Conservation (phyloP, 2,888 invertebrate species). For the Temnothorax rugatulus region DNA sequence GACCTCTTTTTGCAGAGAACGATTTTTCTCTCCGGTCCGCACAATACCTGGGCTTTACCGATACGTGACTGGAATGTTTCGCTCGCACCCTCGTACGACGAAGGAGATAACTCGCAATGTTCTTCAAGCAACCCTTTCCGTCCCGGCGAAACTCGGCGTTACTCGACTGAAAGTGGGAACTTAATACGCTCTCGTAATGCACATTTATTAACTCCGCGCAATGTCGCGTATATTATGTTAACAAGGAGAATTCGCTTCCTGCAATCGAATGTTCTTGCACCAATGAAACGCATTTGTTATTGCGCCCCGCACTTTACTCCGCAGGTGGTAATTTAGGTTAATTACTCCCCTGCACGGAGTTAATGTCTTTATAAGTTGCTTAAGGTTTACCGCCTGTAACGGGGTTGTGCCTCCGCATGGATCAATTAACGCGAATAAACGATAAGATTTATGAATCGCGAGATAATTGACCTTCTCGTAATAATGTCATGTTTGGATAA, state of each 20-base stretch:
- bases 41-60: slow-evolving; percentile 17
- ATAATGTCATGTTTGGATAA: neutral
- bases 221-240: slow-evolving; percentile 28
- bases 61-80: slow-evolving; percentile 54
- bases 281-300: slow-evolving; percentile 1
- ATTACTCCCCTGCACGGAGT: slow-evolving; percentile 54
- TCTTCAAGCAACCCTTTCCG: slow-evolving; percentile 23
- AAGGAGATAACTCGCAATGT: slow-evolving; percentile 29
- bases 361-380: slow-evolving; percentile 40
- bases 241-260: slow-evolving; percentile 9
- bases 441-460: neutral
- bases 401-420: neutral
- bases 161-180: slow-evolving; percentile 3
- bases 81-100: slow-evolving; percentile 6
- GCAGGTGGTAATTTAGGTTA: slow-evolving; percentile 70
- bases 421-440: slow-evolving; percentile 15
- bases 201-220: slow-evolving; percentile 33
- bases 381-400: slow-evolving; percentile 1
- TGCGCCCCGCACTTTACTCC: neutral
- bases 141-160: slow-evolving; percentile 27
- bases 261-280: slow-evolving; percentile 21
- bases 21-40: slow-evolving; percentile 3
- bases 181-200: slow-evolving; percentile 19
- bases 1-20: neutral
- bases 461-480: neutral